Evolutionary conservation across 2,113 vertebrate species (phyloP).

Genomic region (Pteropus alecto): DNA sequence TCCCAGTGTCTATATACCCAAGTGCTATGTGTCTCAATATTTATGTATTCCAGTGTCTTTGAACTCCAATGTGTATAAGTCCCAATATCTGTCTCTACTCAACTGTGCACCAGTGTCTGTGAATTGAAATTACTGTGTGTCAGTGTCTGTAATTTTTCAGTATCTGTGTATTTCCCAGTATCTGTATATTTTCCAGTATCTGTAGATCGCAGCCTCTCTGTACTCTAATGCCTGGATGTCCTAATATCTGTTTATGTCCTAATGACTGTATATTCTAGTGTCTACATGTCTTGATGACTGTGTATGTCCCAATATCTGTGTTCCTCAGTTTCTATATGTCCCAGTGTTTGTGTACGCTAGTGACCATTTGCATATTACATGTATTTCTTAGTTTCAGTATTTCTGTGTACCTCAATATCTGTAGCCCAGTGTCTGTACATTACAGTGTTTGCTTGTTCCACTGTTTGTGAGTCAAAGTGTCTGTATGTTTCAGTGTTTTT

Average conservation of each 20-base stretch:
- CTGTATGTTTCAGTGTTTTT: background rate
- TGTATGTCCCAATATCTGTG: background rate
- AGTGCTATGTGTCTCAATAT: background rate
- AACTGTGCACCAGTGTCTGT: background rate
- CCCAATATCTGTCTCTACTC: background rate
- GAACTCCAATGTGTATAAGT: background rate
- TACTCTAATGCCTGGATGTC: background rate
- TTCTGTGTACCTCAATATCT: background rate
- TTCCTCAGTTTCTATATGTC: background rate
- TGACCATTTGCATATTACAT: background rate
- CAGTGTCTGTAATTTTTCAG: background rate
- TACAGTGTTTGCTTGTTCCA: background rate
- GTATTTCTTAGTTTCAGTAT: background rate
- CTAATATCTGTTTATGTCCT: background rate
- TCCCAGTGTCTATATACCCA: background rate
- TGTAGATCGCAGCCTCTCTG: background rate
- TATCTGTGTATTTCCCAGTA: background rate
- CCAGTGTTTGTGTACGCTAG: background rate
- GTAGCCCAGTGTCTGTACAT: background rate
- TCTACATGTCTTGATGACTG: background rate
- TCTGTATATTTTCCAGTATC: background rate
- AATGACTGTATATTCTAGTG: background rate
- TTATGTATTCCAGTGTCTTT: background rate
- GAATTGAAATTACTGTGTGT: background rate
- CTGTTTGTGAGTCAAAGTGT: background rate